phyloP scores from a whole-genome alignment of 1,140 invertebrate genomes.

The Ips nitidus region DNA sequence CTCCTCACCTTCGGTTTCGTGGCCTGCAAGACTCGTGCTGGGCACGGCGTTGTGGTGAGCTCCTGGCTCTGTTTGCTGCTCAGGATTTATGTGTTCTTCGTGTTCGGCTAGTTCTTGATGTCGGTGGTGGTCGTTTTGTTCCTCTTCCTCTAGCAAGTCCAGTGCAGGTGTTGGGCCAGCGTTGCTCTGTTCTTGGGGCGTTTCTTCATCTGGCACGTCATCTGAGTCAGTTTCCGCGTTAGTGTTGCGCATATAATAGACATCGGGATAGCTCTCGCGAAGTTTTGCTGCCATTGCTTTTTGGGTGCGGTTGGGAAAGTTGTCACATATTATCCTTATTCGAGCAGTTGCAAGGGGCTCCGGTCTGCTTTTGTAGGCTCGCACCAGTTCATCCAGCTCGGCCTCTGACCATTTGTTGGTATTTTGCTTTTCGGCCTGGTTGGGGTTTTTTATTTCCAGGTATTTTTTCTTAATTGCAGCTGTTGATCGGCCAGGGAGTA shows the following conservation, averaged over 20 bases:
- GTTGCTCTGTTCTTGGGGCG: background rate
- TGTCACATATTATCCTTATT: no score
- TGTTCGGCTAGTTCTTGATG: conserved; percentile 1
- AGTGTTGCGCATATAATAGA: background rate
- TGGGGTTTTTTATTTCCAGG: background rate
- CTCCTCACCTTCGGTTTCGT: conserved; percentile 4
- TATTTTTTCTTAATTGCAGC: background rate
- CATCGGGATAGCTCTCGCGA: background rate
- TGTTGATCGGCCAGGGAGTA: background rate
- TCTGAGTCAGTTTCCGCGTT: background rate
- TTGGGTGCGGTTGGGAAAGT: background rate
- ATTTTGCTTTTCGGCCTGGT: background rate
- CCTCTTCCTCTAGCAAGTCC: background rate
- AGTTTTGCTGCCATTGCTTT: conserved; percentile 1
- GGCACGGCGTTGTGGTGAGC: background rate
- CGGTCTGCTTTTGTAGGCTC: no score
- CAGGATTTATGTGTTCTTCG: background rate
- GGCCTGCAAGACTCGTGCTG: conserved; percentile 3
- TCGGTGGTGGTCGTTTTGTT: background rate
- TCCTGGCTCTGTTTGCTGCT: background rate
- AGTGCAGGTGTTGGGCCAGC: background rate
- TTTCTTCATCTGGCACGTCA: background rate
- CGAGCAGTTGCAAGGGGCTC: no score
- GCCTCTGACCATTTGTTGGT: no score
- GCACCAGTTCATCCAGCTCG: no score